phyloP scores from a whole-genome alignment of 2,113 vertebrate genomes.

The Riparia riparia region DNA sequence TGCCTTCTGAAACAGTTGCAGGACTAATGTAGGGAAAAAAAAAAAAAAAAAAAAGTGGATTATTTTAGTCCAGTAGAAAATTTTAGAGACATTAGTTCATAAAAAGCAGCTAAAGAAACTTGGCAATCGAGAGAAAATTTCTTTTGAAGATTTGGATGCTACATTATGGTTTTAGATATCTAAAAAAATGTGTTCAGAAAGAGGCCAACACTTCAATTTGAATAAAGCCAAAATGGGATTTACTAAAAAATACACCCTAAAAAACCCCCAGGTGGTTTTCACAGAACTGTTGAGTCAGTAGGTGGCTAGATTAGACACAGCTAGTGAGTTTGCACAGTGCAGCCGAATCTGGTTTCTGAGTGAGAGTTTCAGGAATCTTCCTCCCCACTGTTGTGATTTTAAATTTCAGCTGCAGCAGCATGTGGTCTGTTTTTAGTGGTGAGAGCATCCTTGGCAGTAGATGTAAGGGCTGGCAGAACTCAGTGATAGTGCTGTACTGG shows the following conservation, averaged over 20 bases:
- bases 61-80: not conserved
- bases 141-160: not conserved
- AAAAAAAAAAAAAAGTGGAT: not conserved
- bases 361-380: not conserved
- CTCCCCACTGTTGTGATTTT: not conserved
- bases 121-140: not conserved
- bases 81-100: not conserved
- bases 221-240: not conserved
- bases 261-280: not conserved
- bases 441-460: constrained; percentile 52
- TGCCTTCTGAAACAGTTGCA: not conserved
- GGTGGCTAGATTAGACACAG: not conserved
- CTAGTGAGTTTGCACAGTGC: not conserved
- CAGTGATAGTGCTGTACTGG: constrained; percentile 7
- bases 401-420: not conserved
- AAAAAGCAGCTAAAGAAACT: not conserved
- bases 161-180: not conserved
- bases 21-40: not conserved
- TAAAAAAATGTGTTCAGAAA: not conserved
- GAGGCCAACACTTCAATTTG: not conserved
- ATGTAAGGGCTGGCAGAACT: constrained; percentile 18
- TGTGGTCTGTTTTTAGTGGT: constrained; percentile 22
- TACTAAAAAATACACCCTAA: not conserved
- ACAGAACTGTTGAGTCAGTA: not conserved
- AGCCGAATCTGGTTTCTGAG: not conserved